These are phyloP conservation scores for Muntiacus muntjak DNA, from an alignment of 2,113 vertebrate species.

Conservation along the genomic window DNA sequence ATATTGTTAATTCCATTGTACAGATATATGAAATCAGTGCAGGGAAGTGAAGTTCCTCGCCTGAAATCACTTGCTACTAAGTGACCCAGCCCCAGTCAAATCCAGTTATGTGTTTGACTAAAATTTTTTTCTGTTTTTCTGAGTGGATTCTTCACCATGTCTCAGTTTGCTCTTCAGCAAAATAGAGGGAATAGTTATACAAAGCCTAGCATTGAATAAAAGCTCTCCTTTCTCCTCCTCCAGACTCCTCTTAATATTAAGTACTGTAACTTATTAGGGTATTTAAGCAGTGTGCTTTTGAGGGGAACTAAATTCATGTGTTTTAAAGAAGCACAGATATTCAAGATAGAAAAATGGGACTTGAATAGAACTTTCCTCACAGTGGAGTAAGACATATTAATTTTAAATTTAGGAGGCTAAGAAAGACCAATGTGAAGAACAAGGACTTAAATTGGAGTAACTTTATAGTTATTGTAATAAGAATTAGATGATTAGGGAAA, in stretches of 20 bases:
- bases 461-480: slow-evolving; percentile 19
- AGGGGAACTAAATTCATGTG: not conserved
- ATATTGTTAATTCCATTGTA: not conserved
- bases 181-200: slow-evolving; percentile 16
- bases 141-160: not conserved
- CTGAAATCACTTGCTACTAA: not conserved
- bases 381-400: not conserved
- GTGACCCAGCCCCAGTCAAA: not conserved
- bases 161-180: slow-evolving; percentile 30
- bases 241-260: not conserved
- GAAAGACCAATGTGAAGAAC: not conserved
- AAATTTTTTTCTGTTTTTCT: slow-evolving; percentile 32
- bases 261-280: not conserved
- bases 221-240: not conserved
- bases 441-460: not conserved
- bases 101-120: not conserved
- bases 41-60: not conserved
- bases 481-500: not conserved
- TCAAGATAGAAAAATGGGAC: slow-evolving; percentile 9
- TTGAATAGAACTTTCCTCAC: not conserved
- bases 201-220: slow-evolving; percentile 9
- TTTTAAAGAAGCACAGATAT: slow-evolving; percentile 31
- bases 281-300: not conserved
- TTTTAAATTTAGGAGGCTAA: slow-evolving; percentile 10
- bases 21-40: not conserved